A percentile compares a stretch with the other conserved stretches of the same genome.
Conservation (phyloP, 2,113 vertebrate species). For the Stegastes partitus region DNA sequence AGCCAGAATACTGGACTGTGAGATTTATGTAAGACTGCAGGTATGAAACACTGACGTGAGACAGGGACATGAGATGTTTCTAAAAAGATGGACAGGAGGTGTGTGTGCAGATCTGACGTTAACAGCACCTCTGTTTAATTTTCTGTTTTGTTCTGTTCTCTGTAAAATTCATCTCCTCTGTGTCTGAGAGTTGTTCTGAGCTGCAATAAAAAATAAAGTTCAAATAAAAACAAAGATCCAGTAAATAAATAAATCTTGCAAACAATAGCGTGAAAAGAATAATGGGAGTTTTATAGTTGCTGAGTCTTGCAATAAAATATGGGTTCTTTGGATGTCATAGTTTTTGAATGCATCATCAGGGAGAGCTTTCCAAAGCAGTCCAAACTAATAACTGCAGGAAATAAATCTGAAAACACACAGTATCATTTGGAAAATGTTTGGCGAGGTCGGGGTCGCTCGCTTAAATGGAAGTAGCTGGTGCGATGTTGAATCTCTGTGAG, state of each 20-base stretch:
- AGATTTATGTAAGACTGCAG: neutral
- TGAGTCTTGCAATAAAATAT: conserved; percentile 15
- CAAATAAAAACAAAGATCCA: conserved; percentile 22
- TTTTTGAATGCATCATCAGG: conserved; percentile 1
- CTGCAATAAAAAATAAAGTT: conserved; percentile 32
- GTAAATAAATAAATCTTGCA: conserved; percentile 43
- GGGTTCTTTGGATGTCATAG: neutral
- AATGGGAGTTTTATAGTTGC: conserved; percentile 29
- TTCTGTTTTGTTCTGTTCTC: neutral
- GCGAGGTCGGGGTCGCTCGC: neutral
- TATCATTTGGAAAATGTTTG: neutral
- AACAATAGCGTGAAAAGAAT: conserved; percentile 17
- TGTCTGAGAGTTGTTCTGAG: neutral
- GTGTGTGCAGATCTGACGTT: no score
- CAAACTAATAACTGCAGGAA: neutral
- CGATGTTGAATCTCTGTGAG: no score
- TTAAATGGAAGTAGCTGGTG: neutral
- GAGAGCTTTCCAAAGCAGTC: conserved; percentile 2
- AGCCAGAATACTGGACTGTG: neutral
- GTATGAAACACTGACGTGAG: neutral
- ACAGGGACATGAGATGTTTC: no score
- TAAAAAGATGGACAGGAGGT: no score
- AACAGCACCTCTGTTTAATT: neutral
- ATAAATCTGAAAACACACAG: neutral
- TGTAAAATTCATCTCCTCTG: neutral